Conservation (phyloP, 2,888 invertebrate species). For the Brachypterus glaber region DNA sequence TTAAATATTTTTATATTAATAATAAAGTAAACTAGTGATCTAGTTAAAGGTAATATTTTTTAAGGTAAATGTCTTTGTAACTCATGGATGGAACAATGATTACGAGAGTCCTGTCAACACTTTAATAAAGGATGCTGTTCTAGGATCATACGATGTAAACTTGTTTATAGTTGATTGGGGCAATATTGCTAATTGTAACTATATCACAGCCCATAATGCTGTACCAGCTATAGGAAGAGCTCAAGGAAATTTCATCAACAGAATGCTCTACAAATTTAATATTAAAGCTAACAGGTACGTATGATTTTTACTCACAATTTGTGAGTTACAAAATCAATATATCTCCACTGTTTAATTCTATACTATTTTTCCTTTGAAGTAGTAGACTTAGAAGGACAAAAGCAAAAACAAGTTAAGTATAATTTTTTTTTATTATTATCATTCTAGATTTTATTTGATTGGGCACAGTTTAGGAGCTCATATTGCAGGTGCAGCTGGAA, state of each 20-base stretch:
- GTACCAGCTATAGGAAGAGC: slow-evolving; percentile 24
- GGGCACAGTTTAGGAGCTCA: slow-evolving; percentile 33
- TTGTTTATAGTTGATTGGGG: slow-evolving; percentile 34
- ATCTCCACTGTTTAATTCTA: too few species aligned
- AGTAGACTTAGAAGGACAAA: too few species aligned
- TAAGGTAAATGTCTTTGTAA: slow-evolving; percentile 27
- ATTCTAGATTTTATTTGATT: slow-evolving; percentile 22
- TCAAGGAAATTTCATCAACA: slow-evolving; percentile 26
- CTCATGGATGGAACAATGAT: slow-evolving; percentile 34
- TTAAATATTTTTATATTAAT: too few species aligned
- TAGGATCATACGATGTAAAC: slow-evolving; percentile 28
- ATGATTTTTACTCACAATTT: too few species aligned
- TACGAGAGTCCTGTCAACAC: slow-evolving; percentile 24
- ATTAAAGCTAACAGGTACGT: too few species aligned
- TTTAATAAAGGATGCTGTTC: slow-evolving; percentile 21
- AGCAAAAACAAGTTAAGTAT: too few species aligned
- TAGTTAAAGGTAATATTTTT: too few species aligned
- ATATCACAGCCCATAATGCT: slow-evolving; percentile 20
- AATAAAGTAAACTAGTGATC: too few species aligned
- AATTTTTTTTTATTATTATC: too few species aligned
- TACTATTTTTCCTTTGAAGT: too few species aligned
- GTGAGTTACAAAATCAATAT: too few species aligned
- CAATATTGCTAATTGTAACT: slow-evolving; percentile 22
- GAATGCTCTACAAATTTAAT: slow-evolving; percentile 19
- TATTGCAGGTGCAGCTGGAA: slow-evolving; percentile 29